Percentiles rank a stretch among this genome's conserved stretches.
phyloP scores from a whole-genome alignment of 2,113 vertebrate species.

The Stigmatopora argus region DNA sequence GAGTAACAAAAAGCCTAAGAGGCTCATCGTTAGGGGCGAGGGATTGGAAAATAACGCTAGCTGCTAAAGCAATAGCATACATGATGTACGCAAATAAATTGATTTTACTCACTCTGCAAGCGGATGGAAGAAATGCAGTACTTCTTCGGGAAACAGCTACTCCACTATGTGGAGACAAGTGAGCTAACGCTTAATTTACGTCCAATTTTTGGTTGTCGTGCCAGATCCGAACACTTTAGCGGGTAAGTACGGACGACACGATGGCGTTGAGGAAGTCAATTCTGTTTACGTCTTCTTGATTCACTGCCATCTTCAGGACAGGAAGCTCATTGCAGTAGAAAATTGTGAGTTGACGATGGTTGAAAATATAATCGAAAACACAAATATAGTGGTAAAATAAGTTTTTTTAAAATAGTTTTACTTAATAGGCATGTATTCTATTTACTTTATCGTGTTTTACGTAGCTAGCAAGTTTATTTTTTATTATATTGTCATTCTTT shows the following conservation, averaged over 20 bases:
- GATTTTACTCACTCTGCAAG: background rate
- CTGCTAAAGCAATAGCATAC: conserved; percentile 7
- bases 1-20: no score
- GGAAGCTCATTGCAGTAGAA: background rate
- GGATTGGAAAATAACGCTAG: background rate
- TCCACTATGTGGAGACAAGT: no score
- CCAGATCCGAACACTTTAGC: background rate
- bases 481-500: no score
- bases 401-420: no score
- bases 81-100: background rate
- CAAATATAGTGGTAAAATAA: no score
- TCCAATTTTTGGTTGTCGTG: background rate
- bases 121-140: background rate
- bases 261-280: no score
- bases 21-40: background rate
- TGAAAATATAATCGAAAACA: background rate
- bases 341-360: background rate
- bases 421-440: no score
- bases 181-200: background rate
- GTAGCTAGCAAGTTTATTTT: no score
- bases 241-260: conserved; percentile 15
- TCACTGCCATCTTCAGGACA: background rate
- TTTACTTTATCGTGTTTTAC: no score
- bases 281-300: background rate
- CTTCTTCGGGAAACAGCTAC: background rate